A percentile compares a stretch with the other conserved stretches of the same genome.
Evolutionary conservation across 2,888 invertebrate genomes (phyloP).

Genomic region (Sminthurides aquaticus): DNA sequence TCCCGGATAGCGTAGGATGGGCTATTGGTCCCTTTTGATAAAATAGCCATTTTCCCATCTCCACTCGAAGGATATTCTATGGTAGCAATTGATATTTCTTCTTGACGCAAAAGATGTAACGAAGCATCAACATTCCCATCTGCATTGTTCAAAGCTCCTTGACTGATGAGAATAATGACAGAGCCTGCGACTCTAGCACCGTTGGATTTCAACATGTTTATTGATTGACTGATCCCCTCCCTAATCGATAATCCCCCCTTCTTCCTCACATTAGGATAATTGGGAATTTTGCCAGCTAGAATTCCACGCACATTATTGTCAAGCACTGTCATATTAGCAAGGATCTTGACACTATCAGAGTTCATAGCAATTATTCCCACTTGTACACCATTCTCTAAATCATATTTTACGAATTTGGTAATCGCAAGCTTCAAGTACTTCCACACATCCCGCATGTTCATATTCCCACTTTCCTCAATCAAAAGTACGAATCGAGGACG

Average conservation of each 20-base stretch:
- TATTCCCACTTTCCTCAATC: constrained; percentile 56
- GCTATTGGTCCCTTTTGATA: constrained; percentile 37
- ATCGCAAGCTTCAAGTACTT: constrained; percentile 55
- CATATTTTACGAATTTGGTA: constrained; percentile 55
- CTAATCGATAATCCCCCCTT: constrained; percentile 37
- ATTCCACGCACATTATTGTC: constrained; percentile 29
- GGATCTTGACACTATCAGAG: constrained; percentile 38
- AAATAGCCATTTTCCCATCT: constrained; percentile 38
- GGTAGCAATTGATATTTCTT: constrained; percentile 52
- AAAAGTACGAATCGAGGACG: constrained; percentile 54
- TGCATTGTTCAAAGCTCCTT: constrained; percentile 51
- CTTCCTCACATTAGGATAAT: constrained; percentile 35
- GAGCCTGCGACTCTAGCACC: constrained; percentile 48
- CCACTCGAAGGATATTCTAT: constrained; percentile 45
- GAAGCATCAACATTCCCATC: constrained; percentile 47
- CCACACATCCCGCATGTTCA: constrained; percentile 55
- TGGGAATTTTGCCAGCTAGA: constrained; percentile 42
- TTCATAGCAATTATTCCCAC: constrained; percentile 46
- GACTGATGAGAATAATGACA: constrained; percentile 54
- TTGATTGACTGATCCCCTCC: constrained; percentile 41
- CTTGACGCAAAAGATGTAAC: constrained; percentile 48
- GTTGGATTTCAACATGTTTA: constrained; percentile 49
- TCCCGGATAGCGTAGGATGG: constrained; percentile 41
- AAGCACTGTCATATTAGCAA: constrained; percentile 41
- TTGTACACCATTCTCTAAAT: constrained; percentile 47